Conservation (phyloP, 2,888 invertebrate genomes). For the Sturmia bella region DNA sequence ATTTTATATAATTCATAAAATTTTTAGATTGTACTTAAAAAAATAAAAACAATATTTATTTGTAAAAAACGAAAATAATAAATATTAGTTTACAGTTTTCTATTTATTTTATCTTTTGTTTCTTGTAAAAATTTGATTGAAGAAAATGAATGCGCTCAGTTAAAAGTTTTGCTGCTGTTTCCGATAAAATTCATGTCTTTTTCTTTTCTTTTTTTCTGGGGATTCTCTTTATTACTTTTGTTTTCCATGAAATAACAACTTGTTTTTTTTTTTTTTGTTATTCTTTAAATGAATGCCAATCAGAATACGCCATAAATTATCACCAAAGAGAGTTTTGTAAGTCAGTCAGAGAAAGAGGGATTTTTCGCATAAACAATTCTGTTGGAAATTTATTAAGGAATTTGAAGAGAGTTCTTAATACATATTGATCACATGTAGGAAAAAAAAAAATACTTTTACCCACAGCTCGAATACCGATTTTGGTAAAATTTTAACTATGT, state of each 20-base stretch:
- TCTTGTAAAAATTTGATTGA: slow-evolving; percentile 14
- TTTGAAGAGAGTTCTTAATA: background rate
- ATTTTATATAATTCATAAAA: slow-evolving; percentile 54
- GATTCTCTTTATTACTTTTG: slow-evolving; percentile 37
- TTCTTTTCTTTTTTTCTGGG: too few relatives aligned
- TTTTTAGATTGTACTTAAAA: slow-evolving; percentile 48
- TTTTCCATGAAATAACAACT: slow-evolving; percentile 30
- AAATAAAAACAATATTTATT: slow-evolving; percentile 45
- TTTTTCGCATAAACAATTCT: background rate
- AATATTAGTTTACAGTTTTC: slow-evolving; percentile 27
- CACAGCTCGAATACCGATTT: too few relatives aligned
- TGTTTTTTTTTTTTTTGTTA: slow-evolving; percentile 19
- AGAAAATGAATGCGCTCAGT: slow-evolving; percentile 52
- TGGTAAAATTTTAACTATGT: background rate
- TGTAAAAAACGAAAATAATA: slow-evolving; percentile 42
- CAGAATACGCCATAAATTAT: slow-evolving; percentile 44
- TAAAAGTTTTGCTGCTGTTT: slow-evolving; percentile 10
- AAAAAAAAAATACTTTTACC: background rate
- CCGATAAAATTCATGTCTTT: slow-evolving; percentile 50
- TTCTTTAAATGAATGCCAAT: slow-evolving; percentile 19
- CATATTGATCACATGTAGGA: too few relatives aligned
- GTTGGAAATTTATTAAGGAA: too few relatives aligned
- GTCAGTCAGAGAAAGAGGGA: background rate
- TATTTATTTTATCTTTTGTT: slow-evolving; percentile 9
- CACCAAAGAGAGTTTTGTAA: background rate